Conservation (phyloP, 2,797 vertebrate genomes). For the Manis javanica region DNA sequence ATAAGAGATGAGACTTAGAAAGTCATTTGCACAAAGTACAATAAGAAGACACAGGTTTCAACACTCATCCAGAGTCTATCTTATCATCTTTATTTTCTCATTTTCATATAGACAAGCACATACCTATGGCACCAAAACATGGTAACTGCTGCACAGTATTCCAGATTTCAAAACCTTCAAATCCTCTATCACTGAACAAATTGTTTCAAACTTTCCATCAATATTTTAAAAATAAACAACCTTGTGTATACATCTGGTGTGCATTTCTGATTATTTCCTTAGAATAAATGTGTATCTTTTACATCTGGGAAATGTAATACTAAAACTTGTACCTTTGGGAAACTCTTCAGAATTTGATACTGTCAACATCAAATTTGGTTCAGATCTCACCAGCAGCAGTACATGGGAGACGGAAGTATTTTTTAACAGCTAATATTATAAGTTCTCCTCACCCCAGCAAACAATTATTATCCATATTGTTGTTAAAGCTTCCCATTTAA, state of each 20-base stretch:
- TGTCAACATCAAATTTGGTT: not conserved
- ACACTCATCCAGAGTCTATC: not conserved
- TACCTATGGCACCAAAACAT: not conserved
- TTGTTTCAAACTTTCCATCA: not conserved
- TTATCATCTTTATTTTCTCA: not conserved
- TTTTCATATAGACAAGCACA: not conserved
- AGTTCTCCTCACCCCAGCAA: not conserved
- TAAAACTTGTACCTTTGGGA: not conserved
- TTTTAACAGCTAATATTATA: not conserved
- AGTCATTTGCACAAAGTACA: not conserved
- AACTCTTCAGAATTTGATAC: not conserved
- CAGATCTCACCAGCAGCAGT: not conserved
- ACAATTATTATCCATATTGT: not conserved
- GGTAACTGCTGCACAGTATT: not conserved
- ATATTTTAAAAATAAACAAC: not conserved
- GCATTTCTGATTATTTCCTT: conserved; percentile 17
- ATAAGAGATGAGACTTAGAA: not conserved
- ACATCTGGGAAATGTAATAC: not conserved
- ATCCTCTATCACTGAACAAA: not conserved
- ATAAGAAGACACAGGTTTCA: not conserved
- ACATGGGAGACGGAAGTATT: not conserved
- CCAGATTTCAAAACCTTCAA: not conserved
- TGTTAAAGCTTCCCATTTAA: conserved; percentile 6
- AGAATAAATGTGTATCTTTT: not conserved
- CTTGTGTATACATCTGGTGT: not conserved